Evolutionary conservation across 2,113 vertebrate species (phyloP).

Genomic region (Melanotaenia duboulayi): DNA sequence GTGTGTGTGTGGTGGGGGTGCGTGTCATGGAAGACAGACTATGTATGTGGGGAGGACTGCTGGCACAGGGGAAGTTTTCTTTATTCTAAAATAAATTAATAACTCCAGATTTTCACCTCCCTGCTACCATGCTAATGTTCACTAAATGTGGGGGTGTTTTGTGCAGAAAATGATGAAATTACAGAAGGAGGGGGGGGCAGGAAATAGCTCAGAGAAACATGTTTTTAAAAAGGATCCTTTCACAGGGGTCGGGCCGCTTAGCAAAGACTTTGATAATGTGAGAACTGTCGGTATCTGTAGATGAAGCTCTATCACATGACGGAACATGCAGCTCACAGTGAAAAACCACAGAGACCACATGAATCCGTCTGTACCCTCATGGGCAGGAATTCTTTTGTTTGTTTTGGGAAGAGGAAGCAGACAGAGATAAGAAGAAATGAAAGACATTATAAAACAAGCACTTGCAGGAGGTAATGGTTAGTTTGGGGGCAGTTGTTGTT

Average conservation of each 20-base stretch:
- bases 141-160: slow-evolving; percentile 38
- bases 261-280: slow-evolving; percentile 44
- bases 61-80: slow-evolving; percentile 68
- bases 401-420: slow-evolving; percentile 23
- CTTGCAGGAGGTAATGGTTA: background rate
- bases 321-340: slow-evolving; percentile 48
- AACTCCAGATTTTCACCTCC: slow-evolving; percentile 64
- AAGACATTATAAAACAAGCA: background rate
- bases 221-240: slow-evolving; percentile 64
- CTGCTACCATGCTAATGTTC: slow-evolving; percentile 56
- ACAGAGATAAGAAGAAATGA: slow-evolving; percentile 32
- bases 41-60: slow-evolving; percentile 57
- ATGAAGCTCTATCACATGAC: slow-evolving; percentile 66
- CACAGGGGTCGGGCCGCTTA: slow-evolving; percentile 21
- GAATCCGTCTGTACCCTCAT: slow-evolving; percentile 27
- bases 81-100: slow-evolving; percentile 71
- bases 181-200: slow-evolving; percentile 49
- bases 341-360: slow-evolving; percentile 48
- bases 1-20: slow-evolving; percentile 38
- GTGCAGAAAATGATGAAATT: slow-evolving; percentile 69
- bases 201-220: slow-evolving; percentile 68
- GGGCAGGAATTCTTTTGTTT: slow-evolving; percentile 9
- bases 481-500: background rate
- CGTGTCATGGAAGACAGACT: slow-evolving; percentile 40
- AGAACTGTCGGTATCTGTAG: slow-evolving; percentile 45